A percentile compares a stretch with the other conserved stretches of the same genome.
Conservation (phyloP, 2,113 vertebrate genomes). For the Amazona guildingii region DNA sequence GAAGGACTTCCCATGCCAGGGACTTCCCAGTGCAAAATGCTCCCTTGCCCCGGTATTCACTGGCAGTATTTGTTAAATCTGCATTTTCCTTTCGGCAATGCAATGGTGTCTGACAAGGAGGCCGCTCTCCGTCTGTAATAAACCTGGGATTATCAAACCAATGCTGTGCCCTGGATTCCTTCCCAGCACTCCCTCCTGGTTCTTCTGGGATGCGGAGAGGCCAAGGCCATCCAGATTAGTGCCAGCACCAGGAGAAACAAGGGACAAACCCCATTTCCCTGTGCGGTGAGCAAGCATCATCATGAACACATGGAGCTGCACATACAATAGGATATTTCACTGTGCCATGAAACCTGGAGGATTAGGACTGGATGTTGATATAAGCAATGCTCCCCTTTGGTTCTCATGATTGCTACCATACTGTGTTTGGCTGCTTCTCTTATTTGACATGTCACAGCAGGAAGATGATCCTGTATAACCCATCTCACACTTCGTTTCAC, state of each 20-base stretch:
- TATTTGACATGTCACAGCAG: not conserved
- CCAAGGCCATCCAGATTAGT: not conserved
- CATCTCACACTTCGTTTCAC: accelerated
- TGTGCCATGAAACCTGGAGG: accelerated
- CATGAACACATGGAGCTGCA: not conserved
- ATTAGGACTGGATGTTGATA: not conserved
- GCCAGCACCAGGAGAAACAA: accelerated
- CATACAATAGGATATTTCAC: accelerated
- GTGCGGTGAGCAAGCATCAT: not conserved
- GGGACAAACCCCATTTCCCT: not conserved
- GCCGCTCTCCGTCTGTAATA: not conserved
- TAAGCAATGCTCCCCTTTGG: not conserved
- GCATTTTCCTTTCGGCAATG: not conserved
- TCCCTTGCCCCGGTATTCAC: not conserved
- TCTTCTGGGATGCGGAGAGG: not conserved
- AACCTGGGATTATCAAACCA: not conserved
- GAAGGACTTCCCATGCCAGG: not conserved
- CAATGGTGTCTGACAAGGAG: not conserved
- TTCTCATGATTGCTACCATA: not conserved
- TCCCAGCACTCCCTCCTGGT: not conserved
- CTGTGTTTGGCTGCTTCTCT: not conserved
- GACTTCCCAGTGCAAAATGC: not conserved
- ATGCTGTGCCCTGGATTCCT: not conserved
- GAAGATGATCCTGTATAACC: accelerated
- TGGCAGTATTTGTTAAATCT: not conserved